These are phyloP conservation scores for Axinella damicornis DNA, from an alignment of 37 sponge, comb jelly and placozoan genomes.

Conservation along the genomic window DNA sequence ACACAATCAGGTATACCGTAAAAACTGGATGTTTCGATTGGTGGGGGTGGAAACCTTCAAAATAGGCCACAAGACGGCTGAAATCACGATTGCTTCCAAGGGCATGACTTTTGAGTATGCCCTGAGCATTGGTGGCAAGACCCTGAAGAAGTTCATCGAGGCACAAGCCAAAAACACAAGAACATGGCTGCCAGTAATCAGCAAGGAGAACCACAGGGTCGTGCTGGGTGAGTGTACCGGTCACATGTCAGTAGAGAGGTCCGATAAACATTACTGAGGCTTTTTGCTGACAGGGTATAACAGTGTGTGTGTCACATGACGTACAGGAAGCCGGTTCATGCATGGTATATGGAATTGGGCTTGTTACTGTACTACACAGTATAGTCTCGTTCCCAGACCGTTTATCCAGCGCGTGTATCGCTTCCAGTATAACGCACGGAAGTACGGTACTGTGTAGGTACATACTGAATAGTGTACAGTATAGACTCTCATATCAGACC, in stretches of 20 bases:
- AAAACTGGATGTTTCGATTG: slow-evolving; percentile 95
- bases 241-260: no score
- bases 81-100: slow-evolving; percentile 73
- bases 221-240: slow-evolving; percentile 88
- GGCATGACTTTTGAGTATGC: slow-evolving; percentile 84
- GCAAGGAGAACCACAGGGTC: slow-evolving; percentile 80
- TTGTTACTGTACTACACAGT: no score
- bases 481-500: no score
- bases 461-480: no score
- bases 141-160: slow-evolving; percentile 84
- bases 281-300: background rate
- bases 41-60: slow-evolving; percentile 91
- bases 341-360: no score
- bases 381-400: no score
- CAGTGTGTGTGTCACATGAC: no score
- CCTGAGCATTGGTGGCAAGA: slow-evolving; percentile 84
- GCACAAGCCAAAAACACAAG: slow-evolving; percentile 80
- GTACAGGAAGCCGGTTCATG: no score
- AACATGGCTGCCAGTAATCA: slow-evolving; percentile 80
- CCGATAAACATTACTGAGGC: no score
- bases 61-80: slow-evolving; percentile 70
- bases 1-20: slow-evolving; percentile 63
- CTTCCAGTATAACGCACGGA: no score
- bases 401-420: no score
- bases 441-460: no score